phyloP scores from a whole-genome alignment of 2,888 invertebrate species.

The Ophioninae sp. region DNA sequence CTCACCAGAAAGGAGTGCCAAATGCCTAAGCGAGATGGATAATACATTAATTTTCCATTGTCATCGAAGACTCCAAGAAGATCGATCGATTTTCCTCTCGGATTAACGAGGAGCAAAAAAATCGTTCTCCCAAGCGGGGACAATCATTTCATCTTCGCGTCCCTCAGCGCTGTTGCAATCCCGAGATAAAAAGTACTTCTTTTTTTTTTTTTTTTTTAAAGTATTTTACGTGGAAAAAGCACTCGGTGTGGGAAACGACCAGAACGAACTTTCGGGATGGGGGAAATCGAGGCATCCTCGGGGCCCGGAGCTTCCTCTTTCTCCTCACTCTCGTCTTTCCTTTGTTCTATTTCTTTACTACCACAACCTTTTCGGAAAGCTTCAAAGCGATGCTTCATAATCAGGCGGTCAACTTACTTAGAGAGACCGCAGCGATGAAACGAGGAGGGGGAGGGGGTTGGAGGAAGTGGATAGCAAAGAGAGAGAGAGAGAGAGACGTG shows the following conservation, averaged over 20 bases:
- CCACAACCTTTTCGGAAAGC: constrained; percentile 47
- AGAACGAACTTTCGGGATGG: constrained; percentile 12
- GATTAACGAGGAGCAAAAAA: constrained; percentile 25
- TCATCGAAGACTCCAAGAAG: constrained; percentile 69
- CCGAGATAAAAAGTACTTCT: neutral
- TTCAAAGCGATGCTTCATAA: constrained; percentile 76
- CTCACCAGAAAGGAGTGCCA: no score
- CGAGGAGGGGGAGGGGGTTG: constrained; percentile 7
- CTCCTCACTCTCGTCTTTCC: neutral
- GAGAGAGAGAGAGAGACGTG: constrained; percentile 18
- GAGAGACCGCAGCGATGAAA: constrained; percentile 31
- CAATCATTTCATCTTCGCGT: neutral
- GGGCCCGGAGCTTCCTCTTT: constrained; percentile 11
- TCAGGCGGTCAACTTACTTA: constrained; percentile 80
- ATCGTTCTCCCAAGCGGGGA: neutral
- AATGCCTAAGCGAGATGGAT: constrained; percentile 65
- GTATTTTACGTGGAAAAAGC: neutral
- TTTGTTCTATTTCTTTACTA: constrained; percentile 8
- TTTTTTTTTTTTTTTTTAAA: no score
- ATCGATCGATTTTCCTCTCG: constrained; percentile 68
- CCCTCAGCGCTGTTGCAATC: neutral
- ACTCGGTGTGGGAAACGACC: constrained; percentile 5
- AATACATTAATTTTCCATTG: constrained; percentile 79
- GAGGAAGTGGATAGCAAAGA: neutral
- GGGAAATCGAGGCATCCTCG: constrained; percentile 12